phyloP scores from a whole-genome alignment of 92 coral and sea anemone species.

The Plumapathes pennacea region DNA sequence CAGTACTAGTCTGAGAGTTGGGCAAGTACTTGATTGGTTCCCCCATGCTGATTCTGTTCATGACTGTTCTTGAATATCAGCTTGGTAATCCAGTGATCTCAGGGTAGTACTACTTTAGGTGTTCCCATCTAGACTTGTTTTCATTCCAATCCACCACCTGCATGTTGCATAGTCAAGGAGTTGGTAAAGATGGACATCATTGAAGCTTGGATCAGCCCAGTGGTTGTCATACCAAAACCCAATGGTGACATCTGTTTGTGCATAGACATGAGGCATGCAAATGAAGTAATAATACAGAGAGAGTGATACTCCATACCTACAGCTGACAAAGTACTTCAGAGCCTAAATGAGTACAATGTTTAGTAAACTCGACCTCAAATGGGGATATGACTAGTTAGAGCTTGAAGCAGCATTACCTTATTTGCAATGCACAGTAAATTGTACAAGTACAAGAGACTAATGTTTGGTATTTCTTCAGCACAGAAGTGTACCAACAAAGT shows the following conservation, averaged over 20 bases:
- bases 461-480: constrained; percentile 10
- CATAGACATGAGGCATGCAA: constrained; percentile 3
- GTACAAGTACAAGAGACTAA: constrained; percentile 1
- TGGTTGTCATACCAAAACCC: constrained; percentile 1
- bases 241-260: constrained; percentile 1
- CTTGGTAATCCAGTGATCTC: constrained; percentile 10
- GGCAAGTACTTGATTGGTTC: constrained; percentile 30
- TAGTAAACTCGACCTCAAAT: neutral
- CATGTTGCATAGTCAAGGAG: constrained; percentile 19
- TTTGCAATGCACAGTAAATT: neutral
- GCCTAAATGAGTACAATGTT: too few species aligned
- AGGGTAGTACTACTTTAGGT: constrained; percentile 24
- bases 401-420: neutral
- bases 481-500: constrained; percentile 15
- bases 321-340: constrained; percentile 5
- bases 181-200: constrained; percentile 1
- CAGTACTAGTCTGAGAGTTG: constrained; percentile 15
- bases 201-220: neutral
- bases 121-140: too few species aligned
- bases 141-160: too few species aligned
- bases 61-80: constrained; percentile 29
- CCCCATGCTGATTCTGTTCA: constrained; percentile 12
- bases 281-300: neutral
- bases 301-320: constrained; percentile 3
- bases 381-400: constrained; percentile 3